phyloP scores from a whole-genome alignment of 2,888 invertebrate species.

The Exephanes ischioxanthus region DNA sequence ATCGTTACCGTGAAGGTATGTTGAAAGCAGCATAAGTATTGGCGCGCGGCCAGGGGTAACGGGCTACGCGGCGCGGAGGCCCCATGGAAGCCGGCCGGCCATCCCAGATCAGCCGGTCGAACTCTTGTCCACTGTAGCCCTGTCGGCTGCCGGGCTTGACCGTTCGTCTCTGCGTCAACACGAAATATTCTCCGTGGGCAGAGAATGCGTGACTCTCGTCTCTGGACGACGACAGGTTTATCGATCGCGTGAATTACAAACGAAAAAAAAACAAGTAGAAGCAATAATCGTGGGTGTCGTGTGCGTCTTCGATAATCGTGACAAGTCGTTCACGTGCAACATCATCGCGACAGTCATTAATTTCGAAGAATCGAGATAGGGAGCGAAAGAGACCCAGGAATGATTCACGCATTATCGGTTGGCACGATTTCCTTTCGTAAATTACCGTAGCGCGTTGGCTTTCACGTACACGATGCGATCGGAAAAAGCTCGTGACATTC shows the following conservation, averaged over 20 bases:
- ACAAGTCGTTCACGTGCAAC: no score
- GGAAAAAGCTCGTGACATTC: conserved; percentile 35
- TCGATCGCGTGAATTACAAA: not conserved
- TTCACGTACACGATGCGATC: conserved; percentile 25
- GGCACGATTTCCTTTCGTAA: conserved; percentile 21
- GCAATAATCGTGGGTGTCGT: not conserved
- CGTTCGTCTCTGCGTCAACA: not conserved
- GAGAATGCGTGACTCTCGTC: not conserved
- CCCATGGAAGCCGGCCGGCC: conserved; percentile 58
- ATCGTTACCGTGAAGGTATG: conserved; percentile 82
- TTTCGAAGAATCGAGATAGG: not conserved
- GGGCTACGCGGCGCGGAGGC: conserved; percentile 63
- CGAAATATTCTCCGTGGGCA: not conserved
- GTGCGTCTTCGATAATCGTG: not conserved
- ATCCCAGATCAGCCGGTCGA: conserved; percentile 52
- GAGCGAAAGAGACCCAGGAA: not conserved
- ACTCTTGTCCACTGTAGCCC: not conserved
- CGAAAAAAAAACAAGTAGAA: not conserved
- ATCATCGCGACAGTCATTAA: not conserved
- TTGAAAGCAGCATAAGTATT: conserved; percentile 84
- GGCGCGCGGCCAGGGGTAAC: conserved; percentile 80
- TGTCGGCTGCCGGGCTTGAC: not conserved
- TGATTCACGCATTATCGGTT: not conserved
- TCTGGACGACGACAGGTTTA: not conserved
- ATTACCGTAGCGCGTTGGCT: conserved; percentile 41